phyloP scores from a whole-genome alignment of 2,797 vertebrate genomes.

The Neosilurus hyrtlii region DNA sequence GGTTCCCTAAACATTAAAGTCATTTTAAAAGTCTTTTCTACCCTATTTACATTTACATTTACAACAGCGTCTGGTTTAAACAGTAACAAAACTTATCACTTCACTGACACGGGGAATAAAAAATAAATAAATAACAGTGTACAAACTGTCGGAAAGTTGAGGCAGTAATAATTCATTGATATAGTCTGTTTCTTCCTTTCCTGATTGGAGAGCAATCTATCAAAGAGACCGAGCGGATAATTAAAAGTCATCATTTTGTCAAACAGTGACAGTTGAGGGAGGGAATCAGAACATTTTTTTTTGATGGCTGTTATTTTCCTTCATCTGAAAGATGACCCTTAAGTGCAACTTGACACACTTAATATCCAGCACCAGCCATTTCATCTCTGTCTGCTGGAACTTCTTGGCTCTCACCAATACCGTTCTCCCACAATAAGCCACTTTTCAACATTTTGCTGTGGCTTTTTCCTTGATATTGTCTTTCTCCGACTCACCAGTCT shows the following conservation, averaged over 20 bases:
- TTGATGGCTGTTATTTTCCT: constrained; percentile 37
- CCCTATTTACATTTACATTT: neutral
- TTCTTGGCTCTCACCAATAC: neutral
- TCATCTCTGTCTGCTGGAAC: constrained; percentile 11
- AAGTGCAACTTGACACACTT: constrained; percentile 35
- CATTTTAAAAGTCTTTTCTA: neutral
- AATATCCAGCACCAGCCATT: constrained; percentile 16
- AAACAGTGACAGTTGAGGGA: constrained; percentile 16
- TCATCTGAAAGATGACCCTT: constrained; percentile 39
- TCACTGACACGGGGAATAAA: constrained; percentile 8
- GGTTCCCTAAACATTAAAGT: neutral
- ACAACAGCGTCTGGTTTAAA: neutral
- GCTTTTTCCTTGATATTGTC: constrained; percentile 39
- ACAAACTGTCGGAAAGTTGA: neutral
- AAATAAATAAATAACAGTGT: neutral
- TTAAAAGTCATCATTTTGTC: constrained; percentile 32
- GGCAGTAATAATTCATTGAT: neutral
- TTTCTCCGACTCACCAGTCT: constrained; percentile 43
- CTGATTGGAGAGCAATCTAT: constrained; percentile 23
- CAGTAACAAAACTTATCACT: neutral
- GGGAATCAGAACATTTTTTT: neutral
- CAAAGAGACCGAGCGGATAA: neutral
- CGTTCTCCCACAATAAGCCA: constrained; percentile 16
- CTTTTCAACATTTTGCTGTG: neutral
- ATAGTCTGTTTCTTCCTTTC: neutral